Percentiles rank a stretch among this genome's conserved stretches.
Evolutionary conservation across 2,797 vertebrate genomes (phyloP).

Genomic region (Liparis tanakae): DNA sequence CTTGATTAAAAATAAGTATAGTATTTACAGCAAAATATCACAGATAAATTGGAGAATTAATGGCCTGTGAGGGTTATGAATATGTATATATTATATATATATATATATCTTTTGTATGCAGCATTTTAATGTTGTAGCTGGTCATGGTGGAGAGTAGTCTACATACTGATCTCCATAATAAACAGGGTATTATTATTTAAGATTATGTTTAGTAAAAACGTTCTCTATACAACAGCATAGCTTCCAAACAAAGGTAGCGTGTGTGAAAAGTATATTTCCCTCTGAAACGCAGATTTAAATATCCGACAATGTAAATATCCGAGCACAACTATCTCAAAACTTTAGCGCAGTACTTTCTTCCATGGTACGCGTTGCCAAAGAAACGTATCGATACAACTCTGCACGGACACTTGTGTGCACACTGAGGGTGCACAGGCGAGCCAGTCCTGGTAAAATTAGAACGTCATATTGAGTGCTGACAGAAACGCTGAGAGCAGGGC

Average conservation of each 20-base stretch:
- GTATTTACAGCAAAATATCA: background rate
- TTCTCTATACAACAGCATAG: background rate
- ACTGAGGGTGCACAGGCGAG: slow-evolving; percentile 12
- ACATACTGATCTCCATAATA: too few relatives aligned
- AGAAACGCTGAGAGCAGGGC: slow-evolving; percentile 83
- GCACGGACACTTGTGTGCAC: background rate
- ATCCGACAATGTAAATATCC: background rate
- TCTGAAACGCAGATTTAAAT: background rate
- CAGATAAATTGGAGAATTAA: background rate
- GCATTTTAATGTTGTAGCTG: background rate
- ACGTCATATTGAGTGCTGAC: slow-evolving; percentile 85
- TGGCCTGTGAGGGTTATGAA: background rate
- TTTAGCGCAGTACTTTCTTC: background rate
- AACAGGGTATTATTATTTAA: background rate
- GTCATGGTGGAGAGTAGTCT: too few relatives aligned
- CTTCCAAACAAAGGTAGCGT: background rate
- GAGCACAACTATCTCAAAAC: background rate
- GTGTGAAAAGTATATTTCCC: background rate
- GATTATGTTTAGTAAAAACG: background rate
- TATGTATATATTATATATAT: too few relatives aligned
- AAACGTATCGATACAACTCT: slow-evolving; percentile 7
- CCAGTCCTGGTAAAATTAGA: slow-evolving; percentile 83
- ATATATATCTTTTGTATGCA: too few relatives aligned
- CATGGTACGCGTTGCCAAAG: background rate
- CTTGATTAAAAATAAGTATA: too few relatives aligned